Base-by-base conservation (phyloP, 2,888 invertebrate genomes). In the Oscheius sp. region DNA sequence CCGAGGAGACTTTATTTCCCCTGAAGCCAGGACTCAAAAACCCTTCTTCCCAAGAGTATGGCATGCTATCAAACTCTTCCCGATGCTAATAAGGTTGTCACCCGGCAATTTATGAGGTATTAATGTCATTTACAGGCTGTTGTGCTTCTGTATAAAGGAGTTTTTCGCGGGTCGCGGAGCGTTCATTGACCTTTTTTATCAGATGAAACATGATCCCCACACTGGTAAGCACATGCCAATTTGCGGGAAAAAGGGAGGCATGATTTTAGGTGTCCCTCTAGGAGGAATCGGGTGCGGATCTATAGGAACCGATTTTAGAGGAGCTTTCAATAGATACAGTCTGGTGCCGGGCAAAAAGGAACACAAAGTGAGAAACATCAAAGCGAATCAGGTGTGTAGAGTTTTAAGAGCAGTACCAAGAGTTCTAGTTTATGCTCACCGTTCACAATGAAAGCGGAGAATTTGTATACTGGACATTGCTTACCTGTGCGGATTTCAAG, bases 301-400 rank as follows among this genome's bases (percentile, higher is more conserved):
- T 0, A 96, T 96, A 84, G 96, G 96, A 3, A 92, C 96, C 71
- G 96, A 96, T 2, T 96, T 93, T 90, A 93, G 93, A 87, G 91
- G 91, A 21, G 96, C 96, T 35, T 96, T 96, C 91, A 95, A 95
- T 89, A 92, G 96, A 71, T 96, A 90, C 90, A 94, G 95, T 89
- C 91, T 96, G 89, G 92, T 93, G 78, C 96, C 96, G 0, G 96
- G 96, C 65, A 92, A 94, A 76, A 96, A 95, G 90, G 94, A 95
- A 87, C 94, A 95, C 90, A 92, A 94, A 84, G 93, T 93, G 5
- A 72, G 50, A n/a, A 75, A 76, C 35, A 77, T 82, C 37, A 81
- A 83, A 65, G 82, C 82, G 2, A 79, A 85, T 70, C 81, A 80
- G 57, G 77, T 79, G 60, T 32, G 37, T 21, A 21, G 21, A 21